phyloP scores from a whole-genome alignment of 2,113 vertebrate genomes.

The Amia ocellicauda region DNA sequence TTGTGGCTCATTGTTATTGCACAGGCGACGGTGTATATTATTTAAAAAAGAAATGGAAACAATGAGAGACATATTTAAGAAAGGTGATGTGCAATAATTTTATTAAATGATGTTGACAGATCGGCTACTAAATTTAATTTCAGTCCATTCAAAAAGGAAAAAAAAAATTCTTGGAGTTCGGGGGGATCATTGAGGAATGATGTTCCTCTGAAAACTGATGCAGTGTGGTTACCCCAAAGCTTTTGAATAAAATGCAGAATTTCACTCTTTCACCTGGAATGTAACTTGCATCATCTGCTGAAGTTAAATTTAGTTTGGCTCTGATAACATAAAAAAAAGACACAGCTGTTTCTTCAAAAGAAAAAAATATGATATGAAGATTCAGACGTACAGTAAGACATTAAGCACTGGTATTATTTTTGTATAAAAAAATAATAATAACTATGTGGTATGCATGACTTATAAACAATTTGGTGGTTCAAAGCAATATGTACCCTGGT shows the following conservation, averaged over 20 bases:
- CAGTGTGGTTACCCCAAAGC: too few relatives aligned
- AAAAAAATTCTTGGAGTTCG: too few relatives aligned
- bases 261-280: background rate
- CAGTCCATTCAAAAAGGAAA: conserved; percentile 39
- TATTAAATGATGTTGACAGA: conserved; percentile 24
- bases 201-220: background rate
- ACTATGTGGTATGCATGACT: conserved; percentile 76
- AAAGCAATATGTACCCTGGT: conserved; percentile 78
- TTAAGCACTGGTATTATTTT: conserved; percentile 75
- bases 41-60: conserved; percentile 35
- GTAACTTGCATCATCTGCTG: background rate
- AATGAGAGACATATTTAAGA: too few relatives aligned
- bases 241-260: too few relatives aligned
- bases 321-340: background rate
- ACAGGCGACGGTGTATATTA: conserved; percentile 35
- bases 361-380: conserved; percentile 33
- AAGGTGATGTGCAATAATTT: conserved; percentile 42
- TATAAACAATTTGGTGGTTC: conserved; percentile 73
- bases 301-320: conserved; percentile 3
- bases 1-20: conserved; percentile 26
- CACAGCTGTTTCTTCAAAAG: background rate
- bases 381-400: conserved; percentile 59
- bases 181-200: too few relatives aligned
- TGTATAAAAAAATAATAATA: conserved; percentile 72
- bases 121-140: conserved; percentile 28